Percentiles rank a stretch among this genome's conserved stretches.
Conservation (phyloP, 2,797 vertebrate species). For the Thripadectes ignobilis region DNA sequence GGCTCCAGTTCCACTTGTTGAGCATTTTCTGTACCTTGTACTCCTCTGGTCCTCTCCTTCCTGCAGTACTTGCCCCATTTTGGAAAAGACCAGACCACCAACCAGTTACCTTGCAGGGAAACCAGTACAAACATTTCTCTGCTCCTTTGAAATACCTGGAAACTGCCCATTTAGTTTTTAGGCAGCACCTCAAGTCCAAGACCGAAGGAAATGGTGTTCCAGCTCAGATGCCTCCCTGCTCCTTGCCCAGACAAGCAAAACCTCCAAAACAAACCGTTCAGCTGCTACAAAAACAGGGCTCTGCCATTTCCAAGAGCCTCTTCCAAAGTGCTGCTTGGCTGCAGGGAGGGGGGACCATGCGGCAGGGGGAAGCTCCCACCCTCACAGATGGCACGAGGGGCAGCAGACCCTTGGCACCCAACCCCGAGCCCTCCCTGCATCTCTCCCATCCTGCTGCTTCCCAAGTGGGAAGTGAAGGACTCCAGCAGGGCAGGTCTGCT, state of each 20-base stretch:
- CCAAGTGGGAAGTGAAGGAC: neutral
- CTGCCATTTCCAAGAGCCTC: neutral
- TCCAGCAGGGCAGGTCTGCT: neutral
- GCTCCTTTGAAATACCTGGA: neutral
- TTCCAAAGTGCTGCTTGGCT: neutral
- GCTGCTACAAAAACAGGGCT: neutral
- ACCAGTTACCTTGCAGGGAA: neutral
- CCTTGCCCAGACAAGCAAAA: neutral
- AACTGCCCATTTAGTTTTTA: neutral
- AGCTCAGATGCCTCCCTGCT: neutral
- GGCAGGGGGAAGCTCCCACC: neutral
- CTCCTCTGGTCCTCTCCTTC: neutral
- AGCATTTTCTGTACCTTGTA: neutral
- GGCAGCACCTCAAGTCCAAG: neutral
- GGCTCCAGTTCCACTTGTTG: neutral
- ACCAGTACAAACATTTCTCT: neutral
- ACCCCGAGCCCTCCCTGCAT: neutral
- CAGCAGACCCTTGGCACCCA: neutral
- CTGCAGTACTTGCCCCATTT: neutral
- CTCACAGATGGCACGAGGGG: fast-evolving
- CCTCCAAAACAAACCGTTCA: neutral
- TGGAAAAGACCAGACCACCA: neutral
- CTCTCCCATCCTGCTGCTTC: neutral
- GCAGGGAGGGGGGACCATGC: fast-evolving
- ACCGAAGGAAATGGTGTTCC: neutral